Conservation (phyloP, 2,888 invertebrate species). For the Pseudococcus viburni region DNA sequence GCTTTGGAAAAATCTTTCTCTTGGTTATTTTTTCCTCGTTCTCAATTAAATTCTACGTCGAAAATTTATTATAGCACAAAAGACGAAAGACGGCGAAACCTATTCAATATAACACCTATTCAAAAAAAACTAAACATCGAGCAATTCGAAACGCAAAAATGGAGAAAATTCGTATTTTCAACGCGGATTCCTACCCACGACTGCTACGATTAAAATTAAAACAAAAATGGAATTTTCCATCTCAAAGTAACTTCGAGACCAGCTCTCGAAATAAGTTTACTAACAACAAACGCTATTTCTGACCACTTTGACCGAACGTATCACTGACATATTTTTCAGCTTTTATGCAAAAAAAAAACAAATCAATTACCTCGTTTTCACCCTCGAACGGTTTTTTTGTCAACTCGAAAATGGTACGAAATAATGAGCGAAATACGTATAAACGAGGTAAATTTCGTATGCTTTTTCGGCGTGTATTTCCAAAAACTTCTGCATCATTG, state of each 20-base stretch:
- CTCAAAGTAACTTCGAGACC: background rate
- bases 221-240: background rate
- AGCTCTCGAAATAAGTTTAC: background rate
- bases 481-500: conserved; percentile 43
- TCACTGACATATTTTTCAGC: background rate
- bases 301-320: background rate
- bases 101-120: background rate
- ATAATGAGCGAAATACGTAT: conserved; percentile 5
- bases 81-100: conserved; percentile 1
- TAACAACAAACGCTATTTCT: too few species aligned
- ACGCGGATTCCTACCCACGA: background rate
- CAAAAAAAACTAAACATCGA: background rate
- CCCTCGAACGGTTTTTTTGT: background rate
- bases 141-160: conserved; percentile 8
- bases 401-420: background rate
- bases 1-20: background rate
- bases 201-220: background rate
- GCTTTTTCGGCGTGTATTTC: background rate
- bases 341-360: background rate
- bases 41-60: conserved; percentile 41
- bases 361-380: background rate
- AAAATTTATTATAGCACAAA: conserved; percentile 7
- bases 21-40: conserved; percentile 11
- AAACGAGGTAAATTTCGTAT: background rate
- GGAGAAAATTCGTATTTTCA: background rate